phyloP scores from a whole-genome alignment of 2,113 vertebrate species.

The Psephotus haematonotus region DNA sequence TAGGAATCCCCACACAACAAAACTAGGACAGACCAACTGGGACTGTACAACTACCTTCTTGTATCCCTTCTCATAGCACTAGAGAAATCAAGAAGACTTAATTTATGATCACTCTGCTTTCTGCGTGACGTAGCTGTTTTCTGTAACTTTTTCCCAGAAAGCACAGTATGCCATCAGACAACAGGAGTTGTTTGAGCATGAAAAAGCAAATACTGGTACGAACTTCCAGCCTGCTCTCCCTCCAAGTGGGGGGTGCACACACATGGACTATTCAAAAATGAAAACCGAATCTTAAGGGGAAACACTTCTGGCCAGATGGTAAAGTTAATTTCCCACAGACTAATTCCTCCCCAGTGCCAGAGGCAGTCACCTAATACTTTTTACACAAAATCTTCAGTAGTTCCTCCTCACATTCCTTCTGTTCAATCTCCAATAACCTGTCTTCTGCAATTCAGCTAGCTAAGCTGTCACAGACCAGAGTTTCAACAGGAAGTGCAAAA shows the following conservation, averaged over 20 bases:
- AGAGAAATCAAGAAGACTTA: background rate
- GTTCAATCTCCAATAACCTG: background rate
- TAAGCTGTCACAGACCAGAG: background rate
- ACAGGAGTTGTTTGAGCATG: background rate
- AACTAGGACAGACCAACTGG: background rate
- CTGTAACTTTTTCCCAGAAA: background rate
- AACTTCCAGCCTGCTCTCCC: background rate
- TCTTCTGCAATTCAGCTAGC: background rate
- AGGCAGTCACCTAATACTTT: background rate
- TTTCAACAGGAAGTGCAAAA: background rate
- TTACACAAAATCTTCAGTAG: background rate
- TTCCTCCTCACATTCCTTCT: background rate
- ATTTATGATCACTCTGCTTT: background rate
- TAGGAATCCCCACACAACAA: background rate
- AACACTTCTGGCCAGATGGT: background rate
- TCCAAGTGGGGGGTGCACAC: background rate
- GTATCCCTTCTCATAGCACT: background rate
- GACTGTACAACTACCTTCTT: background rate
- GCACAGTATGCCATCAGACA: background rate
- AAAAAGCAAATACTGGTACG: background rate
- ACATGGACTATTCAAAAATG: background rate
- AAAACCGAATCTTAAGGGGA: background rate
- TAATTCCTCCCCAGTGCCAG: background rate
- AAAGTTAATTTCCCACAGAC: background rate
- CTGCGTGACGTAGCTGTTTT: background rate